Conservation (phyloP, 2,888 invertebrate species). For the Lithophane socia region DNA sequence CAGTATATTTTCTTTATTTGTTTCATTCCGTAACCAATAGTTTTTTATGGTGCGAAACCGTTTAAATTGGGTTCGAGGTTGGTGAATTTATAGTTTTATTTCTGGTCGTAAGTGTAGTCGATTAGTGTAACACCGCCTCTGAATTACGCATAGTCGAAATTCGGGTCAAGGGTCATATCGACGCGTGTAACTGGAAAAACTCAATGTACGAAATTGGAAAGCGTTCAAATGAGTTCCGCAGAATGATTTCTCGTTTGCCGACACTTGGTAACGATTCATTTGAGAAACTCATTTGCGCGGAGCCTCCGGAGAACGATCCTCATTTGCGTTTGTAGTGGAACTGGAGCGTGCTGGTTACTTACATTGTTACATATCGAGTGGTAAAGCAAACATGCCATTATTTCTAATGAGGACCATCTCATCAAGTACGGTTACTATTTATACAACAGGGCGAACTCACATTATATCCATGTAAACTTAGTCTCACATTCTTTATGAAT, state of each 20-base stretch:
- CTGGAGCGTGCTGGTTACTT: conserved; percentile 69
- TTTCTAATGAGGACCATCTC: conserved; percentile 68
- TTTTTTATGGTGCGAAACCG: conserved; percentile 55
- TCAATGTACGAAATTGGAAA: conserved; percentile 79
- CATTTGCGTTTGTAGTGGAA: conserved; percentile 83
- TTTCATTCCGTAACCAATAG: conserved; percentile 71
- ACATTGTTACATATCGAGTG: conserved; percentile 69
- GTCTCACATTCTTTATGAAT: conserved; percentile 42
- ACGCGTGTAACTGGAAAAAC: conserved; percentile 69
- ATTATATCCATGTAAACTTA: conserved; percentile 30
- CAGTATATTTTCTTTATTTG: conserved; percentile 81
- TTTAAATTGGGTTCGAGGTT: conserved; percentile 52
- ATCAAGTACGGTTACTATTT: conserved; percentile 47
- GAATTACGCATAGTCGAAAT: conserved; percentile 41
- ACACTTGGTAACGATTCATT: conserved; percentile 87
- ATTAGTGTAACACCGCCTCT: conserved; percentile 23
- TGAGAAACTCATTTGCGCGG: conserved; percentile 86
- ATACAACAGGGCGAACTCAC: conserved; percentile 29
- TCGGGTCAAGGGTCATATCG: conserved; percentile 52
- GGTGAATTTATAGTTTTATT: conserved; percentile 28
- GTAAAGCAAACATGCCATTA: conserved; percentile 68
- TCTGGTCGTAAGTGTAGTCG: conserved; percentile 6
- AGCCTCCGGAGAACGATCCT: conserved; percentile 83
- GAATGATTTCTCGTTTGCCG: conserved; percentile 83
- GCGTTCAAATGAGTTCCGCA: conserved; percentile 74